These are phyloP conservation scores for Orycteropus afer DNA, from an alignment of 2,113 vertebrate genomes.

Conservation along the genomic window DNA sequence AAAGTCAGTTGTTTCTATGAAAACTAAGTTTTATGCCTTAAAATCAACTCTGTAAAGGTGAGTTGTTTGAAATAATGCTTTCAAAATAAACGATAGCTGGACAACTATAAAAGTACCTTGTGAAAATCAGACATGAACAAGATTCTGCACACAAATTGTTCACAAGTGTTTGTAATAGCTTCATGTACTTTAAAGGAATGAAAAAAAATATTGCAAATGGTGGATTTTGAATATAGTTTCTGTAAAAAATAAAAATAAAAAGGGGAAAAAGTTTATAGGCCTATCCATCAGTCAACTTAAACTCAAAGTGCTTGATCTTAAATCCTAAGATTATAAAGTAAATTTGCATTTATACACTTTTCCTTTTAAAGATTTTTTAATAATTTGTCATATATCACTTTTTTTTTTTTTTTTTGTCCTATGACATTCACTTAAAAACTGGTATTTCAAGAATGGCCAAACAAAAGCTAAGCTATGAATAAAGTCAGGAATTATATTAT, in stretches of 20 bases:
- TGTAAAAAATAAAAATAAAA: background rate
- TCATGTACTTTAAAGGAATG: slow-evolving; percentile 29
- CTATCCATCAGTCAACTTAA: background rate
- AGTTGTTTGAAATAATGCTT: slow-evolving; percentile 47
- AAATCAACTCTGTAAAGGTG: slow-evolving; percentile 59
- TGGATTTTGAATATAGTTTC: background rate
- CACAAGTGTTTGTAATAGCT: slow-evolving; percentile 45
- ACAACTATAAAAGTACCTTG: background rate
- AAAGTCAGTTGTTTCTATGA: slow-evolving; percentile 50
- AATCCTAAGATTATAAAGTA: too few relatives aligned
- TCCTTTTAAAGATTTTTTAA: too few relatives aligned
- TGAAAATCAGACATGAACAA: background rate
- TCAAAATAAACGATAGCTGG: slow-evolving; percentile 24
- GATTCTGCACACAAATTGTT: slow-evolving; percentile 42
- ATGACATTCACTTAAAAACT: background rate
- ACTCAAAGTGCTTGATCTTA: background rate
- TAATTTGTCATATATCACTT: too few relatives aligned
- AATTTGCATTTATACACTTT: too few relatives aligned
- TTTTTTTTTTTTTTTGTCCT: background rate
- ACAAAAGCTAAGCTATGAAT: slow-evolving; percentile 24
- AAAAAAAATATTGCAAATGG: background rate
- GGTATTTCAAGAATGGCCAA: slow-evolving; percentile 37
- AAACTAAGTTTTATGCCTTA: slow-evolving; percentile 12
- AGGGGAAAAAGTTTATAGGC: background rate
- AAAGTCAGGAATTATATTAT: slow-evolving; percentile 5